phyloP scores from a whole-genome alignment of 2,113 vertebrate species.

The Paratilapia polleni region DNA sequence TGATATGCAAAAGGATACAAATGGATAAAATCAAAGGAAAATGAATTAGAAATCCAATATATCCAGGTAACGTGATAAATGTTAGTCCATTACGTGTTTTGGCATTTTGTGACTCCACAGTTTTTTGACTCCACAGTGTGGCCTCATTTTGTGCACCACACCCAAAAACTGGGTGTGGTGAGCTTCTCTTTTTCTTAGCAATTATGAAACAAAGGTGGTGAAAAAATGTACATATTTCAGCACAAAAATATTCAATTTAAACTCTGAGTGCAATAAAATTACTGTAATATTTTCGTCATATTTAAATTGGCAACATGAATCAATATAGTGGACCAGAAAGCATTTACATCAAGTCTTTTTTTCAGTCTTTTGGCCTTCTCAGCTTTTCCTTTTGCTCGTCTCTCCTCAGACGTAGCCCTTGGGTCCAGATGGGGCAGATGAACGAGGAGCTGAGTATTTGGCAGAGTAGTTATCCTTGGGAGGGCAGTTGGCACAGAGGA shows the following conservation, averaged over 20 bases:
- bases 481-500: slow-evolving; percentile 91
- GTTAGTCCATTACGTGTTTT: neutral
- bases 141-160: neutral
- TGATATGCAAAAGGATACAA: slow-evolving; percentile 22
- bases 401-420: slow-evolving; percentile 87
- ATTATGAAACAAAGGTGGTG: neutral
- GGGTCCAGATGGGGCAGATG: slow-evolving; percentile 70
- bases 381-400: neutral
- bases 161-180: slow-evolving; percentile 27
- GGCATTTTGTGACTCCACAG: neutral
- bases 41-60: neutral
- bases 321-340: neutral
- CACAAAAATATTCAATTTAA: slow-evolving; percentile 6
- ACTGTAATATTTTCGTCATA: neutral
- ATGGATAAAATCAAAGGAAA: neutral
- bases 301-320: slow-evolving; percentile 2
- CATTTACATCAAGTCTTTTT: slow-evolving; percentile 22
- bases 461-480: slow-evolving; percentile 83
- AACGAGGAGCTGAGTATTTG: slow-evolving; percentile 84
- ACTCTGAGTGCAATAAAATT: neutral
- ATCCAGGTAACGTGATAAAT: neutral
- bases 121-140: neutral
- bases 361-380: slow-evolving; percentile 26
- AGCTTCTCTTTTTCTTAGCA: neutral
- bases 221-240: neutral